Conservation (phyloP, 2,797 vertebrate genomes). For the Tapirus indicus region DNA sequence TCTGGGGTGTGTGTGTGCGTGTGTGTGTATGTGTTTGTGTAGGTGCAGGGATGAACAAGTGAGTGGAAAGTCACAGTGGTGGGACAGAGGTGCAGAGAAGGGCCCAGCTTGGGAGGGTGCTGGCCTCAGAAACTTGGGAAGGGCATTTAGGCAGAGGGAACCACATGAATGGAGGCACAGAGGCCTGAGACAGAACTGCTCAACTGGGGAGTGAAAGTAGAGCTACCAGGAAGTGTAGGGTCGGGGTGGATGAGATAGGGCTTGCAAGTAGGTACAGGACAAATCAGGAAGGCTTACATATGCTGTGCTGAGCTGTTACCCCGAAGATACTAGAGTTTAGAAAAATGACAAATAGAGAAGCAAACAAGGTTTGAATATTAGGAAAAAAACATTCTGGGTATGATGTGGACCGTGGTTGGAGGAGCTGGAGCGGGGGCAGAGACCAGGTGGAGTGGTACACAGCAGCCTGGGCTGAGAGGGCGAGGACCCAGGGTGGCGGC, state of each 20-base stretch:
- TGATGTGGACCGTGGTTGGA: background rate
- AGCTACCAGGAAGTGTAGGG: background rate
- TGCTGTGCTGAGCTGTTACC: background rate
- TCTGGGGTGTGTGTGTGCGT: background rate
- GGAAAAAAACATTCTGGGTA: background rate
- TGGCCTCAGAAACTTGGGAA: background rate
- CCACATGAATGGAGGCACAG: background rate
- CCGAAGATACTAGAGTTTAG: background rate
- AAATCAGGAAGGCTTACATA: background rate
- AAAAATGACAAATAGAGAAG: background rate
- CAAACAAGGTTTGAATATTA: background rate
- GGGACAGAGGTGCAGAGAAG: background rate
- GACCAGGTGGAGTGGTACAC: background rate
- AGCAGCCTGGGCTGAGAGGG: background rate
- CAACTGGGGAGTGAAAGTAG: background rate
- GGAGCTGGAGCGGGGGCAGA: too few species aligned
- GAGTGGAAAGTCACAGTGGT: background rate
- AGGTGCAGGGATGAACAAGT: rapidly evolving
- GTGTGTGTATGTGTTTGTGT: rapidly evolving
- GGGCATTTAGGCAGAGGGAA: background rate
- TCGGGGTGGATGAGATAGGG: background rate
- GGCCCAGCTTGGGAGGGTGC: background rate
- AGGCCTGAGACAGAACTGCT: background rate
- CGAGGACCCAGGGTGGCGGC: background rate
- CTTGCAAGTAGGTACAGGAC: background rate